A percentile compares a stretch with the other conserved stretches of the same genome.
Evolutionary conservation across 2,888 invertebrate species (phyloP).

Genomic region (Melanchra persicariae): DNA sequence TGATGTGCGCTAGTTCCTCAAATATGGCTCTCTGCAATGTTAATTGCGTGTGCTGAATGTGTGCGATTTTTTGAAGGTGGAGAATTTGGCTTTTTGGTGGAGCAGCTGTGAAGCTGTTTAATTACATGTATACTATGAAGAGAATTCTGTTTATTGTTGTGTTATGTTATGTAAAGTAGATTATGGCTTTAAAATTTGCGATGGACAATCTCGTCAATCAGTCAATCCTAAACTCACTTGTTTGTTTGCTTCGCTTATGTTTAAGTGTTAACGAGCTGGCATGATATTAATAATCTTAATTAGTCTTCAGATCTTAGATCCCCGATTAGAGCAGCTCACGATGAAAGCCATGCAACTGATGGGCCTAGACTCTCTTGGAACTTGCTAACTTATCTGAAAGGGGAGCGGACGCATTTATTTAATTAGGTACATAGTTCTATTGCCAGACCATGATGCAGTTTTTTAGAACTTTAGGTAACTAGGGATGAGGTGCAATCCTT

Average conservation of each 20-base stretch:
- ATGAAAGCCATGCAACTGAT: background rate
- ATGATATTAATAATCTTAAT: slow-evolving; percentile 1
- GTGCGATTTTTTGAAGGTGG: slow-evolving; percentile 41
- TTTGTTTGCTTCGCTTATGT: background rate
- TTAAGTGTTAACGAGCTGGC: background rate
- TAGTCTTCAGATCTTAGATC: slow-evolving; percentile 3
- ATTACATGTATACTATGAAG: background rate
- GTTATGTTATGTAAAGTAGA: background rate
- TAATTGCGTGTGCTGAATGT: slow-evolving; percentile 73
- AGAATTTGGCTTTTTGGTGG: slow-evolving; percentile 19
- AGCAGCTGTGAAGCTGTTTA: background rate
- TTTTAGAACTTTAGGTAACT: background rate
- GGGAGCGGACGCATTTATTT: background rate
- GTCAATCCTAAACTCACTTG: too few relatives aligned
- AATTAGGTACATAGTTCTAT: background rate
- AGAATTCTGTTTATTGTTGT: background rate
- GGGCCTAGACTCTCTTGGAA: background rate
- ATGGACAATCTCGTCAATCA: too few relatives aligned
- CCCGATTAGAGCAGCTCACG: background rate
- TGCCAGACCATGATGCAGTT: background rate
- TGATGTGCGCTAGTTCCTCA: slow-evolving; percentile 63
- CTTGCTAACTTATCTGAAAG: background rate
- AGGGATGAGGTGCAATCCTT: background rate
- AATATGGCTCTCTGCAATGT: slow-evolving; percentile 65
- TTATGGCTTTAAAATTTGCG: background rate